phyloP scores from a whole-genome alignment of 2,113 vertebrate species.

The Aegithalos caudatus region DNA sequence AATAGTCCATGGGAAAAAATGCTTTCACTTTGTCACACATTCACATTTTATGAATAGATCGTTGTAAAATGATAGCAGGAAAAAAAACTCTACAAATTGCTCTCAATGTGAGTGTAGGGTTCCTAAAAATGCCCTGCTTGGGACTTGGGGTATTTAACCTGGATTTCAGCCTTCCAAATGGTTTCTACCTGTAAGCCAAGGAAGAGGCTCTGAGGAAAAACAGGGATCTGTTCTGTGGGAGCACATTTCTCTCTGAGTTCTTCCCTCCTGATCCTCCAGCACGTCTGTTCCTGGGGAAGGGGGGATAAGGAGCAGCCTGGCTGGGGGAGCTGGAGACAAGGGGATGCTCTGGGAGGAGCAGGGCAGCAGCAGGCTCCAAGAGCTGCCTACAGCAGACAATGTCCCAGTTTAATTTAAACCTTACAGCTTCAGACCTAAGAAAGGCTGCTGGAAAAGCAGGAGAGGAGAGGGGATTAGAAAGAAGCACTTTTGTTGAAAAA shows the following conservation, averaged over 20 bases:
- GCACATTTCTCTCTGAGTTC: neutral
- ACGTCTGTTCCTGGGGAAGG: neutral
- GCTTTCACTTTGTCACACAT: constrained; percentile 23
- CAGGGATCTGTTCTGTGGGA: neutral
- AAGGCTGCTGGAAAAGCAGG: neutral
- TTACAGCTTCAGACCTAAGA: constrained; percentile 1
- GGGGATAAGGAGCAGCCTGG: neutral
- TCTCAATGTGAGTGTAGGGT: neutral
- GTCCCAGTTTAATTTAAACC: constrained; percentile 26
- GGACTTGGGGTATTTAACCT: neutral
- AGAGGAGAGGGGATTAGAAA: neutral
- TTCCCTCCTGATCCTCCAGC: neutral
- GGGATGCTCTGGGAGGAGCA: neutral
- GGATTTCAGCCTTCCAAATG: neutral
- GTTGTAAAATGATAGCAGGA: neutral
- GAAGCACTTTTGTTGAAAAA: neutral
- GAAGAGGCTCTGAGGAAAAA: neutral
- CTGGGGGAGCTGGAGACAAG: neutral
- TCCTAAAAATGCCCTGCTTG: neutral
- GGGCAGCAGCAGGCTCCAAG: neutral
- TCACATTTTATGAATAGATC: neutral
- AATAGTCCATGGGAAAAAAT: constrained; percentile 27
- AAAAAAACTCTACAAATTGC: neutral
- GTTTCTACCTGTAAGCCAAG: constrained; percentile 13
- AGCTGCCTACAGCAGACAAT: neutral